These are phyloP conservation scores for Mugil cephalus DNA, from an alignment of 2,113 vertebrate species.

Conservation along the genomic window DNA sequence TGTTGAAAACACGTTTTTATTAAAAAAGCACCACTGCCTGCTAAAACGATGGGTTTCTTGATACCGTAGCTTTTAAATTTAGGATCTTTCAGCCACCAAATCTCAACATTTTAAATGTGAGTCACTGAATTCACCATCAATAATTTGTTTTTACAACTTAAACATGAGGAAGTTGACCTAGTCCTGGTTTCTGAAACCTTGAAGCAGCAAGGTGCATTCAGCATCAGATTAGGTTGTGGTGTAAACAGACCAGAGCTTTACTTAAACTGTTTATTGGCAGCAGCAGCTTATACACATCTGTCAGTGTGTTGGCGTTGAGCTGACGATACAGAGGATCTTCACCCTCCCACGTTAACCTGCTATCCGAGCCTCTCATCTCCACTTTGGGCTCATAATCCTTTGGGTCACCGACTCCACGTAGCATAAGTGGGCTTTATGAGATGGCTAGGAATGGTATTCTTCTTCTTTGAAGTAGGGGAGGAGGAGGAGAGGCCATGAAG, in stretches of 20 bases:
- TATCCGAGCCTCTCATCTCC: slow-evolving; percentile 12
- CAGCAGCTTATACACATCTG: slow-evolving; percentile 10
- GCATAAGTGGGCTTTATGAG: neutral
- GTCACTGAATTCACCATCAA: no score
- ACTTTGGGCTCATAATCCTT: slow-evolving; percentile 15
- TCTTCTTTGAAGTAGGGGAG: slow-evolving; percentile 6
- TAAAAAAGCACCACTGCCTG: no score
- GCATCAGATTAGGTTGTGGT: neutral
- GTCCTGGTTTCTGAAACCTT: neutral
- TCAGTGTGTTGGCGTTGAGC: slow-evolving; percentile 19
- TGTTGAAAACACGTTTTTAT: no score
- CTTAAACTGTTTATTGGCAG: slow-evolving; percentile 24
- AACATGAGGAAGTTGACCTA: neutral
- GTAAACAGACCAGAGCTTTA: neutral
- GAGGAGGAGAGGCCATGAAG: neutral
- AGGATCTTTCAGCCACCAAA: no score
- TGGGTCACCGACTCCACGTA: neutral
- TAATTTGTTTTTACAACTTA: no score
- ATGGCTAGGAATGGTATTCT: slow-evolving; percentile 8
- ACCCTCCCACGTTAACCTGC: slow-evolving; percentile 21
- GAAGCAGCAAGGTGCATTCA: neutral
- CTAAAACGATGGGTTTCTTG: no score
- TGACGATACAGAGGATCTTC: slow-evolving; percentile 13
- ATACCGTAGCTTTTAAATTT: no score
- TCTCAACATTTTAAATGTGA: no score